Evolutionary conservation across 2,113 vertebrate genomes (phyloP).

Genomic region (Cheirogaleus medius): DNA sequence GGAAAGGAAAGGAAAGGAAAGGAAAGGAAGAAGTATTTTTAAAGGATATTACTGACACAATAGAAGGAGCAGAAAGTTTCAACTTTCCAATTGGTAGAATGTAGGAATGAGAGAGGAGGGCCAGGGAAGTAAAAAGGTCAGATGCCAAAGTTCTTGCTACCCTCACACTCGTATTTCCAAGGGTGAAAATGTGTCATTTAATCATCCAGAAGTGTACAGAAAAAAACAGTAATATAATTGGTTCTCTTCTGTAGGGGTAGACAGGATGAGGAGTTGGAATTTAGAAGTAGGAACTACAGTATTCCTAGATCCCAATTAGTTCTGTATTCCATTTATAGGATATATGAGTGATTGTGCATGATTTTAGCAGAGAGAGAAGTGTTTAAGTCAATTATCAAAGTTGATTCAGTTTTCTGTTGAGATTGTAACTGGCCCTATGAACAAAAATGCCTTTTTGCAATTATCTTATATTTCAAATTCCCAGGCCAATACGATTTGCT

Average conservation of each 20-base stretch:
- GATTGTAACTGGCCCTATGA: no score
- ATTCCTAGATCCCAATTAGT: not conserved
- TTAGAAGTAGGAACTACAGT: not conserved
- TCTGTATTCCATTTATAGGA: not conserved
- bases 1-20: no score
- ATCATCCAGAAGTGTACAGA: not conserved
- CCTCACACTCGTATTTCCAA: not conserved
- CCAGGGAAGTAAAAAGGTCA: not conserved
- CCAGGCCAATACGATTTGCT: no score
- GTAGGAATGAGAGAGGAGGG: not conserved
- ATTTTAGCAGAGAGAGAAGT: not conserved
- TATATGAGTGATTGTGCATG: not conserved
- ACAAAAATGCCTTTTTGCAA: no score
- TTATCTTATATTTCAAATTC: no score
- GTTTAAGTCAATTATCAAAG: not conserved
- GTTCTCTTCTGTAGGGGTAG: not conserved
- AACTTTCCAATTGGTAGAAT: not conserved
- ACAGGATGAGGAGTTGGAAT: not conserved
- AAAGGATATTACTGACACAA: not conserved
- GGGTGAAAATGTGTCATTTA: not conserved
- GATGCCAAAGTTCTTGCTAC: not conserved
- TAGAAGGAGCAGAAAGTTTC: not conserved
- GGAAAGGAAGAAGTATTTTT: no score
- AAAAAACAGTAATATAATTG: not conserved
- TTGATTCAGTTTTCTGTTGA: not conserved